Evolutionary conservation across 2,797 vertebrate genomes (phyloP), one percentile per base, ranked within the genome.

Genomic region (Hipposideros larvatus): DNA sequence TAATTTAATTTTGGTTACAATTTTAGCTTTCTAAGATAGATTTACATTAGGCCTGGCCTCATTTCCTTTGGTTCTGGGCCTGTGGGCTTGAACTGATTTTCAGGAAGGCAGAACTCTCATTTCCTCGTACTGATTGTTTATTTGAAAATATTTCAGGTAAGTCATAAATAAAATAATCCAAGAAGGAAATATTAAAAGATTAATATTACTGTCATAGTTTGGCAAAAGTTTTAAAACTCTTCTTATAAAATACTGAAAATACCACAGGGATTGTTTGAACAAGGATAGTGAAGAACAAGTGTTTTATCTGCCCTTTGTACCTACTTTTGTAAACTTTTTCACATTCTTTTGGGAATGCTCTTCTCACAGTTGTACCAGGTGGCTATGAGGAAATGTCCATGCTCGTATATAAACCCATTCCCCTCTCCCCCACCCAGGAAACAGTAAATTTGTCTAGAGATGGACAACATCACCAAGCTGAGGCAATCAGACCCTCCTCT

Each of bases 141-240:
- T 84, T 61, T 84, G 41, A 94, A 90, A 96, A 79, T 22, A 65
- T 55, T 89, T 92, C 82, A 85, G n/a, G 57, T 31, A 61, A 73
- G 86, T 83, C 89, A 83, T 46, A 80, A 70, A 65, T 90, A 93
- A 87, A 90, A 71, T 87, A 57, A 89, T 78, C 14, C 11, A 59
- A 92, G 37, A 63, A 87, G 61, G 87, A 91, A 82, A 53, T 92
- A 57, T 31, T 74, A 13, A 61, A 41, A 88, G 5, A 59, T 88
- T 68, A 82, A 78, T 48, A 91, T 87, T 94, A 10, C 46, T 91
- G 18, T 63, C 83, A 89, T 34, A 6, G 18, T 90, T 94, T 85
- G 53, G 21, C 43, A 41, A 68, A 68, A 21, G 46, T 63, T 75
- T 79, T 66, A 5, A 77, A 80, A 78, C 1, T 22, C 21, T 57